Evolutionary conservation across 2,888 invertebrate species (phyloP).

Genomic region (Myathropa florea): DNA sequence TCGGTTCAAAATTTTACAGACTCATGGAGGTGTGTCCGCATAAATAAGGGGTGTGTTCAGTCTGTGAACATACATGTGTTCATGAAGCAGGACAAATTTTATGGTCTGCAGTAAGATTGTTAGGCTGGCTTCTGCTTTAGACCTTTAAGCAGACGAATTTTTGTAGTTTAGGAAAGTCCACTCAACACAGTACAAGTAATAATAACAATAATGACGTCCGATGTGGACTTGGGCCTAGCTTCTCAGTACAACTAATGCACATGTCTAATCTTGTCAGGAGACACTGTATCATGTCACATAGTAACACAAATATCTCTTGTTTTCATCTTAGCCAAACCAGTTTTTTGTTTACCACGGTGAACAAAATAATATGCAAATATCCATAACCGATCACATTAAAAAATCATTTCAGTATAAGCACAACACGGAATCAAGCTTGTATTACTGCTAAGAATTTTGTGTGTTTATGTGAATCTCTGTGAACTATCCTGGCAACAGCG

Average conservation of each 20-base stretch:
- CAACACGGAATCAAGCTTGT: not conserved
- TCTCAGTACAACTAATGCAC: too few relatives aligned
- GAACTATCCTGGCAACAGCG: too few relatives aligned
- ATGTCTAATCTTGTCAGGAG: too few relatives aligned
- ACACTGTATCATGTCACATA: not conserved
- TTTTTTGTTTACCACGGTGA: not conserved
- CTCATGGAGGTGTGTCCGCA: not conserved
- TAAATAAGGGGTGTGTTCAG: not conserved
- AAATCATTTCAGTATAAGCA: not conserved
- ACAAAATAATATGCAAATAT: not conserved
- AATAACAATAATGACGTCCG: too few relatives aligned
- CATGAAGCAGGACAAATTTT: not conserved
- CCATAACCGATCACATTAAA: not conserved
- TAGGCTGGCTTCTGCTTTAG: not conserved
- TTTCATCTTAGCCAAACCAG: not conserved
- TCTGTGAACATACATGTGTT: not conserved
- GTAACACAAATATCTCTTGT: not conserved
- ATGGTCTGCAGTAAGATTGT: not conserved
- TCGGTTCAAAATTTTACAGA: not conserved
- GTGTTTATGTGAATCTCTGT: too few relatives aligned
- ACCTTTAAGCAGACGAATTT: too few relatives aligned
- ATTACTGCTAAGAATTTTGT: not conserved
- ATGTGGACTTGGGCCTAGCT: too few relatives aligned
- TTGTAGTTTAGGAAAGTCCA: too few relatives aligned
- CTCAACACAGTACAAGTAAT: too few relatives aligned